These are phyloP conservation scores for Panthera tigris DNA, from an alignment of 2,113 vertebrate genomes.

Conservation along the genomic window DNA sequence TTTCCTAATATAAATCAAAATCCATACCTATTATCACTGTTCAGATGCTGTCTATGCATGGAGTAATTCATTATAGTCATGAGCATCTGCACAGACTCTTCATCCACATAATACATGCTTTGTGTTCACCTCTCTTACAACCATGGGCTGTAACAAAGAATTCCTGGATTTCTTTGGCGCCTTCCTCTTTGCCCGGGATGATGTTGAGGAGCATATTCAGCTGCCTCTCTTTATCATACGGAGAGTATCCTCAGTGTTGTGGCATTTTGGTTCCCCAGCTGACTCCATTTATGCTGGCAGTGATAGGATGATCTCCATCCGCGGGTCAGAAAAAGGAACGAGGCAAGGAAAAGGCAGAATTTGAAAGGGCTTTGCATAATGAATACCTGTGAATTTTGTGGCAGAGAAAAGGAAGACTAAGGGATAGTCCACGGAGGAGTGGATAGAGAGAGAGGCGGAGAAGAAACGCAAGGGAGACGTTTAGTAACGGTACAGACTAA, in stretches of 20 bases:
- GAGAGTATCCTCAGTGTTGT: neutral
- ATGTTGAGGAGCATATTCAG: neutral
- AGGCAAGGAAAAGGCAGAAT: neutral
- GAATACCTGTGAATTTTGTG: neutral
- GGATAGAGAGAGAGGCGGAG: neutral
- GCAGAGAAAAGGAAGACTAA: neutral
- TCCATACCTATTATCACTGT: neutral
- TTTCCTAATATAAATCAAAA: neutral
- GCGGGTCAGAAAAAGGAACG: neutral
- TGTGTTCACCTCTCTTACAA: neutral
- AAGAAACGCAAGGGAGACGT: neutral
- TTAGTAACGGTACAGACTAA: neutral
- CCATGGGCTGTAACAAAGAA: neutral
- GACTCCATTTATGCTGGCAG: neutral
- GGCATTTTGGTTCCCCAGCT: neutral
- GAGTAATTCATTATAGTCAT: neutral
- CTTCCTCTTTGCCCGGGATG: neutral
- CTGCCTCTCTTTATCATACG: neutral
- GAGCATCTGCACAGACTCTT: rapidly evolving
- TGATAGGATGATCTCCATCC: neutral
- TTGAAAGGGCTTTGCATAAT: neutral
- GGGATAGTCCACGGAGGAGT: neutral
- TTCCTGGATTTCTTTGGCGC: too few species aligned
- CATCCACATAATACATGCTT: neutral
- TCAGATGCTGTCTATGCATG: neutral